These are phyloP conservation scores for Sinocyclocheilus anophthalmus DNA, from an alignment of 2,113 vertebrate species.

Conservation along the genomic window DNA sequence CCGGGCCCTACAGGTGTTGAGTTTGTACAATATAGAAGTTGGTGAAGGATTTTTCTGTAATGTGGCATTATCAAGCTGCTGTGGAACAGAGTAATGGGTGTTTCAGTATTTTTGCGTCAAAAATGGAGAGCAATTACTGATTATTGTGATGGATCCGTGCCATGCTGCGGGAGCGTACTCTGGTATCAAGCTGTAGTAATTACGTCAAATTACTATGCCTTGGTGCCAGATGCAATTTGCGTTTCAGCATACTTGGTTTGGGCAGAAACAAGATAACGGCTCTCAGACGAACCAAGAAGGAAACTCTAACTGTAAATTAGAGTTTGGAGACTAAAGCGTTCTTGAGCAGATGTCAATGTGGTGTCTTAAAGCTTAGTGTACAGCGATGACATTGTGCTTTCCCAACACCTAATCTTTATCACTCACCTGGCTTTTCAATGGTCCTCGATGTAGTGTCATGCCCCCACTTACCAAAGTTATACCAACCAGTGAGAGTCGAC, in stretches of 20 bases:
- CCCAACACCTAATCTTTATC: not conserved
- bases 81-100: conserved; percentile 67
- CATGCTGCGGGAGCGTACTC: conserved; percentile 63
- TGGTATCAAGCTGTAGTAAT: conserved; percentile 73
- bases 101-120: conserved; percentile 60
- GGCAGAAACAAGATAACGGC: conserved; percentile 24
- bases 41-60: conserved; percentile 76
- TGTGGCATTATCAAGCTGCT: conserved; percentile 64
- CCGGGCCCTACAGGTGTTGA: conserved; percentile 76
- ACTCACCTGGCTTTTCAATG: not conserved
- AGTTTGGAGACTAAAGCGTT: not conserved
- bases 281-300: conserved; percentile 22
- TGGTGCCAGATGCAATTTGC: conserved; percentile 70
- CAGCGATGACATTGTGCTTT: conserved; percentile 17
- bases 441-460: not conserved
- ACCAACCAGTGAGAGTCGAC: not conserved
- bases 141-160: conserved; percentile 70
- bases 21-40: conserved; percentile 71
- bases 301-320: conserved; percentile 26
- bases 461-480: conserved; percentile 15
- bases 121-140: conserved; percentile 66
- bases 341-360: not conserved
- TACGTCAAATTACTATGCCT: conserved; percentile 69
- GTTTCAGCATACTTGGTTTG: conserved; percentile 38
- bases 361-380: conserved; percentile 16